Evolutionary conservation across 2,797 vertebrate genomes (phyloP), one percentile per base, ranked within the genome.

Genomic region (Phrynocephalus forsythii): DNA sequence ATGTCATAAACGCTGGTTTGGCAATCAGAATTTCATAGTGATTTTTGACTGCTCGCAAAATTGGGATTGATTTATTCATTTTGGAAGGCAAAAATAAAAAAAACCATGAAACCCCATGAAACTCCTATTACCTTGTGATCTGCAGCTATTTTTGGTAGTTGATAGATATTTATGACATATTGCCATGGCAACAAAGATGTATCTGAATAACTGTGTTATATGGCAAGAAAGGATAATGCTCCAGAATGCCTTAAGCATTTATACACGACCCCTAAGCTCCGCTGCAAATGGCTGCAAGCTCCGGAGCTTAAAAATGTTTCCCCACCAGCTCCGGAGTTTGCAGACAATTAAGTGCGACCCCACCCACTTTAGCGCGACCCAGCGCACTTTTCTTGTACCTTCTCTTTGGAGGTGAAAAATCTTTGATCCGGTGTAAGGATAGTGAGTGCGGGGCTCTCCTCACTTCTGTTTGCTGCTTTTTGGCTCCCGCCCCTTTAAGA

Each of bases 161-260:
- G 91, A 76, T 91, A 93, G 84, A 93, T 94, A 94, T 95, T 93
- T 91, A 83, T 93, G 82, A 92, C 89, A 68, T 85, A 83, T 93
- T 79, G 91, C 86, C 78, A 95, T 95, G 91, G 95, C 91, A 95
- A 90, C 92, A 92, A 91, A 90, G 86, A 89, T 52, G 86, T 90
- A 85, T 79, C 93, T 94, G 89, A 92, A 88, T 87, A 90, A 9
- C 68, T 75, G 9, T 91, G 72, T 63, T 88, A 30, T 86, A 60
- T 92, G 83, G 75, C 67, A 80, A 79, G 60, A 89, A 67, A 82
- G 69, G 88, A 77, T 80, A 92, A 95, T 90, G 76, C 87, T n/a
- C 89, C 38, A 7, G 50, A 11, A 83, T 90, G 26, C 38, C 63
- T n/a, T n/a, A n/a, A n/a, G n/a, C n/a, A n/a, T n/a, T n/a, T n/a